Conservation (phyloP, 2,113 vertebrate genomes). For the Eublepharis macularius region DNA sequence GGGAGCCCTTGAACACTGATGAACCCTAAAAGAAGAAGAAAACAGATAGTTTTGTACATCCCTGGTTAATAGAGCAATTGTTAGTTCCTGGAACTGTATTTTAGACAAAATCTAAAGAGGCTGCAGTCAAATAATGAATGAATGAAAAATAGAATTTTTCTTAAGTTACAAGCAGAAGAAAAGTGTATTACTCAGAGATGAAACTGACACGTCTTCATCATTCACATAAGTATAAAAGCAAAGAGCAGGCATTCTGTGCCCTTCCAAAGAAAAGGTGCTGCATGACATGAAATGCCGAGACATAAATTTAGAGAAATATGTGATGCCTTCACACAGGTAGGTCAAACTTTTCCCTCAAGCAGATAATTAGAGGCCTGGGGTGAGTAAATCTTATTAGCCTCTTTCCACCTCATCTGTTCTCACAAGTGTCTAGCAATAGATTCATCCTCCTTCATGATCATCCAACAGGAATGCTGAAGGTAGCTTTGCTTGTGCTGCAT, state of each 20-base stretch:
- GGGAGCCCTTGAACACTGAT: no score
- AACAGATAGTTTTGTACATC: no score
- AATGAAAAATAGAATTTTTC: conserved; percentile 55
- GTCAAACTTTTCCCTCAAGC: conserved; percentile 81
- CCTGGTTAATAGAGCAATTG: conserved; percentile 44
- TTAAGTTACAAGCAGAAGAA: conserved; percentile 50
- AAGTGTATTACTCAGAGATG: conserved; percentile 50
- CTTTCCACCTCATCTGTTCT: conserved; percentile 69
- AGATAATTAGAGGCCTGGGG: conserved; percentile 79
- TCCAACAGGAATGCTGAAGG: conserved; percentile 22
- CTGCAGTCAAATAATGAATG: conserved; percentile 3
- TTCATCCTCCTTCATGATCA: conserved; percentile 31
- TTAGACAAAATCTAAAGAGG: conserved; percentile 38
- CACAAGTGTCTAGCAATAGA: conserved; percentile 66
- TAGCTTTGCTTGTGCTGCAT: conserved; percentile 35
- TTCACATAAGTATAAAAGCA: conserved; percentile 66
- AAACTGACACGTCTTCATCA: conserved; percentile 63
- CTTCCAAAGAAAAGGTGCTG: conserved; percentile 71
- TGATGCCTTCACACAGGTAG: conserved; percentile 74
- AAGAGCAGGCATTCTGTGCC: conserved; percentile 67
- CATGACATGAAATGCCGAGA: conserved; percentile 70
- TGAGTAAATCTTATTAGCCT: conserved; percentile 82
- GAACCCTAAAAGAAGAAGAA: no score
- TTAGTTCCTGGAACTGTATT: conserved; percentile 29
- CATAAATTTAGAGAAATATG: conserved; percentile 80